A percentile compares a stretch with the other conserved stretches of the same genome.
Conservation (phyloP, 2,888 invertebrate genomes). For the Norana najaformis region DNA sequence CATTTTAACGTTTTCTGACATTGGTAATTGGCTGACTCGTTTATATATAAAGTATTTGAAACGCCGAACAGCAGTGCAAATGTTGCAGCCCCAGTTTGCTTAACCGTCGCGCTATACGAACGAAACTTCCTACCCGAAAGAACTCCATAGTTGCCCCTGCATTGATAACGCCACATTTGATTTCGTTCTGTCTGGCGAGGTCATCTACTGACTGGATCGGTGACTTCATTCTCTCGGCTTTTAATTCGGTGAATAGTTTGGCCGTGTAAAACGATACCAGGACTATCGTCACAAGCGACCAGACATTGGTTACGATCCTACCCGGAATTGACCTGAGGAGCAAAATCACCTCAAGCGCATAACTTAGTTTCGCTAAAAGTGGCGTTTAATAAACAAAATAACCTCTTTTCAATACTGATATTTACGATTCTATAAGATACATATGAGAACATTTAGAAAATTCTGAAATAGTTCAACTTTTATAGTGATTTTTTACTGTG, state of each 20-base stretch:
- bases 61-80: too few relatives aligned
- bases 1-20: too few relatives aligned
- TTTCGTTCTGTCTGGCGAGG: conserved; percentile 85
- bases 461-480: too few relatives aligned
- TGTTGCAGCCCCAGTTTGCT: not conserved
- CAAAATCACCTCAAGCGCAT: not conserved
- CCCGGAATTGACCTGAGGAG: not conserved
- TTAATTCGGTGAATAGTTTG: not conserved
- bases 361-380: not conserved
- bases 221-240: conserved; percentile 66
- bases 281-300: not conserved
- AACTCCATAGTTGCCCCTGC: conserved; percentile 81
- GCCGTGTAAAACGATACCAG: conserved; percentile 13
- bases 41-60: too few relatives aligned
- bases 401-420: too few relatives aligned
- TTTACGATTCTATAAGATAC: too few relatives aligned
- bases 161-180: conserved; percentile 79
- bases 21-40: too few relatives aligned
- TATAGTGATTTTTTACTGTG: too few relatives aligned
- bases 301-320: not conserved
- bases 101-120: not conserved
- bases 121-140: conserved; percentile 69
- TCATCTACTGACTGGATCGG: conserved; percentile 90
- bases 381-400: not conserved
- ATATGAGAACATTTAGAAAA: too few relatives aligned